A percentile compares a stretch with the other conserved stretches of the same genome.
phyloP scores from a whole-genome alignment of 1,140 invertebrate species.

The Tetranychus cinnabarinus region DNA sequence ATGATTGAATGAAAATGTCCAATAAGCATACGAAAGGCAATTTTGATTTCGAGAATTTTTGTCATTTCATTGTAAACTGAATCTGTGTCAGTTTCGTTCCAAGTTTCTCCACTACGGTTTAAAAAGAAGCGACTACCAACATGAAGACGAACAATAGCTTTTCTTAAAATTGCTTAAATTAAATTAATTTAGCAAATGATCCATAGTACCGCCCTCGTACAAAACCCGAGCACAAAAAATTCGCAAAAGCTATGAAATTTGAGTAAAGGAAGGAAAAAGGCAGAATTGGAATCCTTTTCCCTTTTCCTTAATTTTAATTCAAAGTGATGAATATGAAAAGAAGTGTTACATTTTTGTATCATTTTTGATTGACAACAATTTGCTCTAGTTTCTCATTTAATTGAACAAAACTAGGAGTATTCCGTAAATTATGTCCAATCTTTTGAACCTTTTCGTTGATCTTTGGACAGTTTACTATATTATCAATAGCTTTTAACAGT shows the following conservation, averaged over 20 bases:
- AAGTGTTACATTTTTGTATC: too few species aligned
- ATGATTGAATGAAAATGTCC: background rate
- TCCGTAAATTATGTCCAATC: background rate
- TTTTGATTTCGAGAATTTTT: conserved; percentile 73
- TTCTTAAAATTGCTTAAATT: conserved; percentile 60
- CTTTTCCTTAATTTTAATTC: too few species aligned
- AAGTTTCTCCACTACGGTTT: conserved; percentile 61
- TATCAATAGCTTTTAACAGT: conserved; percentile 5
- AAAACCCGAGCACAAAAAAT: too few species aligned
- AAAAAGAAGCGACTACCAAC: conserved; percentile 65
- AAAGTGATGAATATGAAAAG: too few species aligned
- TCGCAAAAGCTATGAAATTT: too few species aligned
- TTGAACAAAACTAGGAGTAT: background rate
- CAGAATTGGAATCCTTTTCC: too few species aligned
- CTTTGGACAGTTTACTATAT: background rate
- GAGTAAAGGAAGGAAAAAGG: too few species aligned
- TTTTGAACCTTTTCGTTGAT: background rate
- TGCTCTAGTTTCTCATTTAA: background rate
- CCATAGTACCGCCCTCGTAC: conserved; percentile 82
- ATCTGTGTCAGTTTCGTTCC: conserved; percentile 74
- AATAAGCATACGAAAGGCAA: conserved; percentile 35
- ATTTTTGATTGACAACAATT: background rate
- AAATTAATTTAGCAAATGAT: conserved; percentile 74
- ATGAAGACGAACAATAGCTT: conserved; percentile 52
- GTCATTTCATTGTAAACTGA: conserved; percentile 47